phyloP scores from a whole-genome alignment of 2,888 invertebrate species.

The Yponomeuta cagnagella region DNA sequence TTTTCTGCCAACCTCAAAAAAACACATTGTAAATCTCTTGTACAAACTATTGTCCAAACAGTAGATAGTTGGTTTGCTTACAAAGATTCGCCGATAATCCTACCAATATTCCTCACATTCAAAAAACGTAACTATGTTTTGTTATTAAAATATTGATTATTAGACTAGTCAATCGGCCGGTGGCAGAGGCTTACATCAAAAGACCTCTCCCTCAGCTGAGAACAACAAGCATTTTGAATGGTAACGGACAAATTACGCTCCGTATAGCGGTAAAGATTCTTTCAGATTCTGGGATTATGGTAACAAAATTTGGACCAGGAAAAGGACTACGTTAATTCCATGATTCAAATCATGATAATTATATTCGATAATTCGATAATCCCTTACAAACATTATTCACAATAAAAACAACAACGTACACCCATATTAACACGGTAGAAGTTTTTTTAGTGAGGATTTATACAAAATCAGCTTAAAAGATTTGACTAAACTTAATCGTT shows the following conservation, averaged over 20 bases:
- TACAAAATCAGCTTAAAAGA: slow-evolving; percentile 27
- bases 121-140: not conserved
- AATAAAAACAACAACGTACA: no score
- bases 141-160: slow-evolving; percentile 26
- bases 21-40: no score
- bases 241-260: not conserved
- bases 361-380: no score
- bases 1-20: no score
- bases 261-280: not conserved
- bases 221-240: slow-evolving; percentile 33
- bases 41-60: no score
- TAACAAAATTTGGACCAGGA: no score
- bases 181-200: slow-evolving; percentile 56
- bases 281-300: no score
- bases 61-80: no score
- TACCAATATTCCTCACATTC: not conserved
- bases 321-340: no score
- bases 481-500: slow-evolving; percentile 32
- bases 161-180: slow-evolving; percentile 53
- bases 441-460: slow-evolving; percentile 16
- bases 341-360: no score
- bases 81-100: not conserved
- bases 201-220: slow-evolving; percentile 21
- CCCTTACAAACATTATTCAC: no score
- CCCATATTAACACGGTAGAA: no score